Evolutionary conservation across 30 jellyfish, hydroid and myxozoan species (phyloP), one percentile per base, ranked within the genome.

Genomic region (Phacellophora camtschatica): DNA sequence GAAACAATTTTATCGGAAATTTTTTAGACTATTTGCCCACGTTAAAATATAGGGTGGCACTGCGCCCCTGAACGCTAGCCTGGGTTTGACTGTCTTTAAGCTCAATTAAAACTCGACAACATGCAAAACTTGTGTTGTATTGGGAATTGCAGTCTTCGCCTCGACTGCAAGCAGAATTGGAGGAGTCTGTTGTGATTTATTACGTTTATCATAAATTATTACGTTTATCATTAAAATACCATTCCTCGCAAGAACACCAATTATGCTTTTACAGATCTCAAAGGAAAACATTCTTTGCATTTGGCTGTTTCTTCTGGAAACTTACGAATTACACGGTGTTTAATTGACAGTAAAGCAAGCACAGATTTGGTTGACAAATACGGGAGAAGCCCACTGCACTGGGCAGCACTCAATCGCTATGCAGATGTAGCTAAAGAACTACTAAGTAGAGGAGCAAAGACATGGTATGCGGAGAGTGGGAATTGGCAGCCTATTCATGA

Each of bases 401-500:
- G 96, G 96, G 96, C 96, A 25, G 96, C 96, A 15, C 66, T 45
- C 18, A 74, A 75, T 36, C 42, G 75, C 12, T 36, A 57, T 66
- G 37, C 28, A 10, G 92, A 74, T 63, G 50, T 85, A 55, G 92
- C 66, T 9, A 71, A 42, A 16, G 79, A 42, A 18, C 72, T 85
- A 23, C 58, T 75, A 6, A 55, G 22, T 12, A 36, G 87, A 22
- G 96, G 96, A 46, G 96, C 95, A 19, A 82, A 71, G 33, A 50
- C 79, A 16, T 32, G 34, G 70, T 87, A 87, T 36, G 72, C 18
- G 7, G 57, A 54, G 31, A 33, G 74, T 34, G 79, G 79, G 27
- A 87, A 87, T 28, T 87, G 96, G 96, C 95, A 87, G 29, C 95
- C 96, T n/a, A 27, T 87, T 30, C 96, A 87, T 50, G 88, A 80